Evolutionary conservation across 2,797 vertebrate species (phyloP).

Genomic region (Propithecus perrieri): DNA sequence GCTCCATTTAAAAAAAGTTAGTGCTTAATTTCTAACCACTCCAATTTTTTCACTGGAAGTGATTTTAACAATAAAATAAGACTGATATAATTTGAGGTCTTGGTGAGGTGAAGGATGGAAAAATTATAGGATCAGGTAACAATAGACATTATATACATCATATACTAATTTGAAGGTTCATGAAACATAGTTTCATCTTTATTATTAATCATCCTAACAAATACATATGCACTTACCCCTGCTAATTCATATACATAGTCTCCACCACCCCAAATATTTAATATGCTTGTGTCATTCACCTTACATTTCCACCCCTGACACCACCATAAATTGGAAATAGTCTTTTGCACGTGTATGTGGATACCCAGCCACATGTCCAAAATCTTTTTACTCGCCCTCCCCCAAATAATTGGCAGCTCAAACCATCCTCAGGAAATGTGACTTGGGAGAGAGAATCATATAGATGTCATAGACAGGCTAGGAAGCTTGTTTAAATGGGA

Average conservation of each 20-base stretch:
- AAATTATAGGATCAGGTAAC: not conserved
- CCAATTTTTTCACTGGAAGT: not conserved
- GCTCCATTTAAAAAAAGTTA: not conserved
- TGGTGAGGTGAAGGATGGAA: not conserved
- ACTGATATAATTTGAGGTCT: not conserved
- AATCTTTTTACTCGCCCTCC: not conserved
- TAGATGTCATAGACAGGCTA: not conserved
- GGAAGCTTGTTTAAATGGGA: not conserved
- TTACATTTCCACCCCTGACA: not conserved
- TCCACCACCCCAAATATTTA: not conserved
- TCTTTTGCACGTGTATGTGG: not conserved
- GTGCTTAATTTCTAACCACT: not conserved
- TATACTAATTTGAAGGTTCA: not conserved
- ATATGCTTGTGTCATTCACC: not conserved
- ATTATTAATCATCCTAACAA: not conserved
- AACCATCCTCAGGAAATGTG: not conserved
- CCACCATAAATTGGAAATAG: not conserved
- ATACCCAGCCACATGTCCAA: not conserved
- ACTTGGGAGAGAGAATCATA: not conserved
- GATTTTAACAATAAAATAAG: constrained; percentile 11
- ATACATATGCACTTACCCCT: not conserved
- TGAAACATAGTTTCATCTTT: not conserved
- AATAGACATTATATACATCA: not conserved
- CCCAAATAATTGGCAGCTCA: not conserved
- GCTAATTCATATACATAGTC: not conserved